Conservation (phyloP, 1,140 invertebrate species). For the Leptinotarsa defecta region DNA sequence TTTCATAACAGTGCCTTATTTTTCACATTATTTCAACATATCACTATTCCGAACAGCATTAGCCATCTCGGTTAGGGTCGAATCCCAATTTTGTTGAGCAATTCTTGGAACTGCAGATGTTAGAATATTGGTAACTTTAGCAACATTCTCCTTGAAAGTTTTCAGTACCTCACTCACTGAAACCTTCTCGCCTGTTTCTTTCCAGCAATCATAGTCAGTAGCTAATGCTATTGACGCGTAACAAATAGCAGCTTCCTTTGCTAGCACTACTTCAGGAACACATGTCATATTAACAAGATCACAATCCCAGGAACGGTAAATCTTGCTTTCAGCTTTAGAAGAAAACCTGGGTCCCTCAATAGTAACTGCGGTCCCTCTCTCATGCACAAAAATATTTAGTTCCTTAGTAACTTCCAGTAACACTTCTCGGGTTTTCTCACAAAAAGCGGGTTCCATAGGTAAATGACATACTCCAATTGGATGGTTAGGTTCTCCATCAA, state of each 20-base stretch:
- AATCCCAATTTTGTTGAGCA: slow-evolving; percentile 68
- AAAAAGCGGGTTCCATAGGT: slow-evolving; percentile 90
- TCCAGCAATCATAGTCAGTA: slow-evolving; percentile 99
- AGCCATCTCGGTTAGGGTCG: slow-evolving; percentile 58
- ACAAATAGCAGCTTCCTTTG: slow-evolving; percentile 91
- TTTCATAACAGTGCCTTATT: no score
- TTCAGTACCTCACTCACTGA: slow-evolving; percentile 70
- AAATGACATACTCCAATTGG: slow-evolving; percentile 85
- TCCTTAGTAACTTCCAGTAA: slow-evolving; percentile 70
- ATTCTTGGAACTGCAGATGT: slow-evolving; percentile 69
- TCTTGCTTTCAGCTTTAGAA: slow-evolving; percentile 87
- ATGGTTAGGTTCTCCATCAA: slow-evolving; percentile 71
- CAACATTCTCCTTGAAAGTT: slow-evolving; percentile 74
- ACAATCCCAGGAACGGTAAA: slow-evolving; percentile 86
- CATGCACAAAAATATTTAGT: slow-evolving; percentile 62
- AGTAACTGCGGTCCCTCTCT: slow-evolving; percentile 81
- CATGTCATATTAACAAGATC: slow-evolving; percentile 96
- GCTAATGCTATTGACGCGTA: slow-evolving; percentile 91
- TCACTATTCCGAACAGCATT: slow-evolving; percentile 40
- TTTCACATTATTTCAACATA: slow-evolving; percentile 29
- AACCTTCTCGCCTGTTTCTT: slow-evolving; percentile 72
- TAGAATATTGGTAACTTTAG: slow-evolving; percentile 72
- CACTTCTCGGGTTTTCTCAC: slow-evolving; percentile 69
- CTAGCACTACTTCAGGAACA: slow-evolving; percentile 91
- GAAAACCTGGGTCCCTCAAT: slow-evolving; percentile 97